Base-by-base conservation (phyloP, 2,888 invertebrate genomes). In the Sabatieria punctata region DNA sequence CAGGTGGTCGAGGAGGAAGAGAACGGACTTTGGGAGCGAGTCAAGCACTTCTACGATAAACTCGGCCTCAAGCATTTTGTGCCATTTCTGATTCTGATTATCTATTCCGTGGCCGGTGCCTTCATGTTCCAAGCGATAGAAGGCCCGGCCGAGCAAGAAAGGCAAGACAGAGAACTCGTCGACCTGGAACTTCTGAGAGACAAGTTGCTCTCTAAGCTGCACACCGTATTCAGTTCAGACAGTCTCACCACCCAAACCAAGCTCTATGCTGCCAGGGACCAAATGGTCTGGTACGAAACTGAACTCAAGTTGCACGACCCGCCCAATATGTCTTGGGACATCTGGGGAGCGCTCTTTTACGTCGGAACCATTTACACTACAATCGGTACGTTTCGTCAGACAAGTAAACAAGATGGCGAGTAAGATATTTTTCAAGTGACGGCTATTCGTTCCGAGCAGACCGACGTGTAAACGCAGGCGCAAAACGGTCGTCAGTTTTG, bases 351-450 rank as follows among this genome's bases (percentile, higher is more conserved):
- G n/a, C 49, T 71, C 22, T 66, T 69, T 53, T 70, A 65, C 57
- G 67, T 67, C 24, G 67, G 67, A 18, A 69, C 70, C 1, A 60
- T 71, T 6, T 68, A 65, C 53, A 71, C 69, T 1, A 71, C 70
- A 1, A 69, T 70, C 47, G 70, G 69, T 66, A 78, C 78, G 77
- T 57, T n/a, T n/a, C n/a, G n/a, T n/a, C n/a, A n/a, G n/a, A n/a
- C n/a, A n/a, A n/a, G n/a, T n/a, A n/a, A n/a, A n/a, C n/a, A n/a
- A n/a, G n/a, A n/a, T n/a, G n/a, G n/a, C n/a, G n/a, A n/a, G n/a
- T n/a, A n/a, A n/a, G n/a, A n/a, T n/a, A n/a, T n/a, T n/a, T n/a
- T n/a, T n/a, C n/a, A n/a, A n/a, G n/a, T n/a, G n/a, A n/a, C n/a
- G n/a, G n/a, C n/a, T n/a, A n/a, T n/a, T n/a, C n/a, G n/a, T n/a